These are phyloP conservation scores for Salarias fasciatus DNA, from an alignment of 2,797 vertebrate genomes.

Conservation along the genomic window DNA sequence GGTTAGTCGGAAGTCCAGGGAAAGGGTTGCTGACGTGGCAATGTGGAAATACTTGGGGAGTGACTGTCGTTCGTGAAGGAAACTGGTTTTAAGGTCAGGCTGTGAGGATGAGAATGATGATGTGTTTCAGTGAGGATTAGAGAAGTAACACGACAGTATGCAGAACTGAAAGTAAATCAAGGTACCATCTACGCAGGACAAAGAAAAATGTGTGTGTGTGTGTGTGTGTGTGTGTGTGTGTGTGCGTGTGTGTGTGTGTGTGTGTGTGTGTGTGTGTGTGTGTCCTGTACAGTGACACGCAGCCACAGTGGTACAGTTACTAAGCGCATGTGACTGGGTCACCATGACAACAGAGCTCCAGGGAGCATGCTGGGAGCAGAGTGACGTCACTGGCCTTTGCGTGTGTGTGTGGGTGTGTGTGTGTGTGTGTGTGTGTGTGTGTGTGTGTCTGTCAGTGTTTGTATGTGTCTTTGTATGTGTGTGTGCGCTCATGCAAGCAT, in stretches of 20 bases:
- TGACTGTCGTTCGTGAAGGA: too few species aligned
- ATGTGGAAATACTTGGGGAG: too few species aligned
- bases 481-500: constrained; percentile 36
- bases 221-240: constrained; percentile 5
- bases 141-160: too few species aligned
- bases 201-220: constrained; percentile 2
- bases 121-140: not conserved
- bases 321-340: constrained; percentile 70
- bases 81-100: too few species aligned
- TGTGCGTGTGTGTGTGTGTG: constrained; percentile 12
- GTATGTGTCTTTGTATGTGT: constrained; percentile 21
- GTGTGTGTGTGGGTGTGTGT: too few species aligned
- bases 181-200: too few species aligned
- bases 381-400: constrained; percentile 59
- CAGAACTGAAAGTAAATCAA: too few species aligned
- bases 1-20: too few species aligned
- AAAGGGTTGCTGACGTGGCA: too few species aligned
- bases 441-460: constrained; percentile 1
- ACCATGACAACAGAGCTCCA: constrained; percentile 80
- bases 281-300: constrained; percentile 28
- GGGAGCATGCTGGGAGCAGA: constrained; percentile 64
- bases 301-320: constrained; percentile 60
- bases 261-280: constrained; percentile 8
- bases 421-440: too few species aligned
- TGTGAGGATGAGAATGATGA: too few species aligned